These are phyloP conservation scores for Sebastes reedi DNA, from an alignment of 2,797 vertebrate species.

Conservation along the genomic window DNA sequence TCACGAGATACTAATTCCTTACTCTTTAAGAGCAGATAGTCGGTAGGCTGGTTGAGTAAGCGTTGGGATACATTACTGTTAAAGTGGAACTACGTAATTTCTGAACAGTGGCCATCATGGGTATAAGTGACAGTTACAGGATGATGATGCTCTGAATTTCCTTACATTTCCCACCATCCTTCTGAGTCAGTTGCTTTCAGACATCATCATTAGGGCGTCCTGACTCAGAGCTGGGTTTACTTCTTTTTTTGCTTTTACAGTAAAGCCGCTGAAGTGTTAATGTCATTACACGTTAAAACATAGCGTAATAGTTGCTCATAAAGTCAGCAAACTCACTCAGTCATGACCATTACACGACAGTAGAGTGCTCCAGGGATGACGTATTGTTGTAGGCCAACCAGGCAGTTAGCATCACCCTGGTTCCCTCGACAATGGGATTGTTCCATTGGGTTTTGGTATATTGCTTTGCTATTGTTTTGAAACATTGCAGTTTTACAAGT, in stretches of 20 bases:
- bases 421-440: too few species aligned
- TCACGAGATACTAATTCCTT: accelerated
- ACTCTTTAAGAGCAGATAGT: too few species aligned
- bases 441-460: too few species aligned
- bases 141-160: not conserved
- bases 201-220: not conserved
- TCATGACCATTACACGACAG: not conserved
- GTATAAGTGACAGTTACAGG: too few species aligned
- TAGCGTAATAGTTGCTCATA: not conserved
- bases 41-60: too few species aligned
- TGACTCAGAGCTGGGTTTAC: not conserved
- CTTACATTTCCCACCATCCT: not conserved
- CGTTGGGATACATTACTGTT: too few species aligned
- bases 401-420: too few species aligned
- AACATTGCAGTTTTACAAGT: not conserved
- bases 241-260: not conserved
- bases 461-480: too few species aligned
- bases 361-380: not conserved
- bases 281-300: not conserved
- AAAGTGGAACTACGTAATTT: too few species aligned
- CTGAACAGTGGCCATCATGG: too few species aligned
- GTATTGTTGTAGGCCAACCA: too few species aligned
- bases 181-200: not conserved
- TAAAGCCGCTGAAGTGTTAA: not conserved
- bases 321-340: not conserved